Conservation (phyloP, 2,888 invertebrate species). For the Hedya salicella region DNA sequence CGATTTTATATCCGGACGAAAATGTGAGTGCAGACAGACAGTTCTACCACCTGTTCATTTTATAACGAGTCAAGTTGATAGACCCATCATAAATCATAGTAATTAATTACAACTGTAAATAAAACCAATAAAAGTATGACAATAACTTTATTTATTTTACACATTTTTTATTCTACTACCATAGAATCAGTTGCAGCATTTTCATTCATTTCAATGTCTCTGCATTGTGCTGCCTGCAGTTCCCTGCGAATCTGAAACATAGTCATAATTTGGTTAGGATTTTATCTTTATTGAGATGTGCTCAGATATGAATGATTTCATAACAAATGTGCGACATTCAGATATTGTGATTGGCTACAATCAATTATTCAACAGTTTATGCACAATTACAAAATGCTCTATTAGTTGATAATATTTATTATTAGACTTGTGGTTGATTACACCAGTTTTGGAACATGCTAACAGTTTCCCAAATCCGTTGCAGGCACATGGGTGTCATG, state of each 20-base stretch:
- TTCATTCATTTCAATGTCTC: conserved; percentile 88
- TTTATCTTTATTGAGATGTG: too few species aligned
- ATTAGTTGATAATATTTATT: too few species aligned
- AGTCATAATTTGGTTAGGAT: too few species aligned
- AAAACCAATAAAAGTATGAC: conserved; percentile 12
- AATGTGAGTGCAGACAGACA: conserved; percentile 84
- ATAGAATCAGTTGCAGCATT: conserved; percentile 57
- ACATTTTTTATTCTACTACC: conserved; percentile 66
- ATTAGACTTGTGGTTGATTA: too few species aligned
- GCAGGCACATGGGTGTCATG: too few species aligned
- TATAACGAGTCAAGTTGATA: conserved; percentile 87
- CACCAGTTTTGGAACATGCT: too few species aligned
- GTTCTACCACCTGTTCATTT: conserved; percentile 86
- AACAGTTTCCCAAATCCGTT: too few species aligned
- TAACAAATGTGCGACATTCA: too few species aligned
- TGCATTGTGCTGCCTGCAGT: conserved; percentile 91
- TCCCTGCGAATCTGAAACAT: conserved; percentile 90
- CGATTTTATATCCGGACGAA: conserved; percentile 87
- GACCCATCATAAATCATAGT: conserved; percentile 57
- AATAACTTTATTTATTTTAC: conserved; percentile 36
- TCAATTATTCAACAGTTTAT: too few species aligned
- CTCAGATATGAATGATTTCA: too few species aligned
- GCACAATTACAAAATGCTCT: too few species aligned
- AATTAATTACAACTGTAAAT: conserved; percentile 10
- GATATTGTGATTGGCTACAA: too few species aligned